Percentiles rank a stretch among this genome's conserved stretches.
Conservation (phyloP, 2,113 vertebrate genomes). For the Dicerorhinus sumatrensis region DNA sequence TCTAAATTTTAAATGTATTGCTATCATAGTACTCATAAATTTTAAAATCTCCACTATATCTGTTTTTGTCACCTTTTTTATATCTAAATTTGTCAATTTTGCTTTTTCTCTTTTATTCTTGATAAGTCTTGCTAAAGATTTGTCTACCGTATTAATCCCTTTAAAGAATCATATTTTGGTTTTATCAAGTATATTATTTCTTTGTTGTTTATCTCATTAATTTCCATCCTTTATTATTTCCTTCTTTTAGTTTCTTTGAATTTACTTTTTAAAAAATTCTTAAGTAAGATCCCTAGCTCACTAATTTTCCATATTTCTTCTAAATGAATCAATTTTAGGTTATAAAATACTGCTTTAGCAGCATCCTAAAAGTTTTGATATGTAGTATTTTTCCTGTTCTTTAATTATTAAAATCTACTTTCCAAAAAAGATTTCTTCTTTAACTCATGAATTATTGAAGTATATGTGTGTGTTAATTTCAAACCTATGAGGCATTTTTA, state of each 20-base stretch:
- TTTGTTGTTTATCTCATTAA: conserved; percentile 48
- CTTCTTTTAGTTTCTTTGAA: neutral
- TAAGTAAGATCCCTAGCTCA: neutral
- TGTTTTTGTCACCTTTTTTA: neutral
- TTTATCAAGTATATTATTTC: neutral
- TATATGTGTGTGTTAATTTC: neutral
- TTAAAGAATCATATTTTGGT: neutral
- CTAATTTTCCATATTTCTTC: conserved; percentile 44
- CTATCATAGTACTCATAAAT: neutral
- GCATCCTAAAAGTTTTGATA: neutral
- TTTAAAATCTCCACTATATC: neutral
- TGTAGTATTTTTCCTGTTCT: neutral
- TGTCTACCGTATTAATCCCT: neutral
- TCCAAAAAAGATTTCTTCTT: conserved; percentile 6
- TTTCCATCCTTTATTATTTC: neutral
- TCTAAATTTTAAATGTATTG: conserved; percentile 21
- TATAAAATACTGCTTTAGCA: neutral
- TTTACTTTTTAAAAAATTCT: neutral
- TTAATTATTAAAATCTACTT: conserved; percentile 46
- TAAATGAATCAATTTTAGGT: conserved; percentile 31
- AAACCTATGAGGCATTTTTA: neutral
- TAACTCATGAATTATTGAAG: neutral
- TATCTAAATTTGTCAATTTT: neutral
- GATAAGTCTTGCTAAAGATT: neutral
- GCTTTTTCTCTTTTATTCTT: neutral